These are phyloP conservation scores for Ranitomeya variabilis DNA, from an alignment of 2,113 vertebrate species.

Conservation along the genomic window DNA sequence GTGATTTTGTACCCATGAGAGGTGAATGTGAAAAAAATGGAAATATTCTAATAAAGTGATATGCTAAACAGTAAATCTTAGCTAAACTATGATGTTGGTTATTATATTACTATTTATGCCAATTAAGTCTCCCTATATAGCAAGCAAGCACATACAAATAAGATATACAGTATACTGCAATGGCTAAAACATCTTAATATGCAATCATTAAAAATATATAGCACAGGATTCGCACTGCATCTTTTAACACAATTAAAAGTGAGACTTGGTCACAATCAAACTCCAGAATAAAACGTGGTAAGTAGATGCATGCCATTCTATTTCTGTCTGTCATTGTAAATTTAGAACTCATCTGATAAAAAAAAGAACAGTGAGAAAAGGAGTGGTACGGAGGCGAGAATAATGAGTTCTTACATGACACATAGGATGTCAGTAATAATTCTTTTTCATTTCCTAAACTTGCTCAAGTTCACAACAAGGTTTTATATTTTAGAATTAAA, in stretches of 20 bases:
- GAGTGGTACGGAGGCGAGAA: not conserved
- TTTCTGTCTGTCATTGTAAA: conserved; percentile 47
- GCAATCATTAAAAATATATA: conserved; percentile 33
- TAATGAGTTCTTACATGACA: conserved; percentile 25
- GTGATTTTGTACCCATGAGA: not conserved
- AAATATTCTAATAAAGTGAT: not conserved
- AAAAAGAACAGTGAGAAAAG: conserved; percentile 29
- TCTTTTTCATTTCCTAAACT: conserved; percentile 31
- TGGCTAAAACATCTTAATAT: not conserved
- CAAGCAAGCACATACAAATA: not conserved
- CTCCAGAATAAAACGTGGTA: conserved; percentile 49
- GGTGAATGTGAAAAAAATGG: not conserved
- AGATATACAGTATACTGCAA: not conserved
- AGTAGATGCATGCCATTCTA: conserved; percentile 46
- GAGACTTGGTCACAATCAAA: conserved; percentile 35
- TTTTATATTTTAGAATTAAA: not conserved
- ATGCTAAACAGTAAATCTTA: not conserved
- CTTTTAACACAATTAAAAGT: conserved; percentile 53
- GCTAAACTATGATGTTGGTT: not conserved
- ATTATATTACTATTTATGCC: not conserved
- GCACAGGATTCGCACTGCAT: conserved; percentile 34
- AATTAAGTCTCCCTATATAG: not conserved
- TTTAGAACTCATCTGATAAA: conserved; percentile 48
- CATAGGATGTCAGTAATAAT: conserved; percentile 38
- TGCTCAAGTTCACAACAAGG: conserved; percentile 30